Conservation (phyloP, 2,113 vertebrate species). For the Sula dactylatra region DNA sequence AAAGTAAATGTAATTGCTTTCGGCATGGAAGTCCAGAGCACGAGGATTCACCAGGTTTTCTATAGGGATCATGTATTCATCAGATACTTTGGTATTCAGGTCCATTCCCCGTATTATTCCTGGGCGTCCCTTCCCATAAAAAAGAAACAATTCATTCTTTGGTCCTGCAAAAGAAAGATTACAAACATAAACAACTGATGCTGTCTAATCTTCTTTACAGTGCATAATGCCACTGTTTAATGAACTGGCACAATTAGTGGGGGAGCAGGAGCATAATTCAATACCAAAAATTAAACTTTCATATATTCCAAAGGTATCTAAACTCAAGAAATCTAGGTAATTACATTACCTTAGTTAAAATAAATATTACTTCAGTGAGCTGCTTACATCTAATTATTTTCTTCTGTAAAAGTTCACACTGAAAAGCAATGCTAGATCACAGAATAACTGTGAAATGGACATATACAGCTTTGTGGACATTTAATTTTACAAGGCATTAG, state of each 20-base stretch:
- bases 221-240: slow-evolving; percentile 68
- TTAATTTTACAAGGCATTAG: slow-evolving; percentile 70
- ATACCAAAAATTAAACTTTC: slow-evolving; percentile 71
- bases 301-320: slow-evolving; percentile 70
- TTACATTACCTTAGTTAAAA: slow-evolving; percentile 78
- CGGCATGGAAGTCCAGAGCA: slow-evolving; percentile 93
- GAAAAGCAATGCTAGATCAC: slow-evolving; percentile 45
- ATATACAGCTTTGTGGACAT: slow-evolving; percentile 41
- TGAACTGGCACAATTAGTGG: slow-evolving; percentile 74
- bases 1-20: slow-evolving; percentile 93
- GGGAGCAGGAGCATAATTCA: slow-evolving; percentile 20
- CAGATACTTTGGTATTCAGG: slow-evolving; percentile 89
- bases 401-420: slow-evolving; percentile 27
- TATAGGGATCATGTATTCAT: slow-evolving; percentile 93
- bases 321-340: slow-evolving; percentile 63
- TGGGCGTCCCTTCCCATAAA: slow-evolving; percentile 97
- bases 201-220: slow-evolving; percentile 70
- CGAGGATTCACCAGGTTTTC: slow-evolving; percentile 96
- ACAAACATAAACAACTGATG: slow-evolving; percentile 70
- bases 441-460: slow-evolving; percentile 61
- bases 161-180: slow-evolving; percentile 86
- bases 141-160: slow-evolving; percentile 95
- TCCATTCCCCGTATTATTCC: slow-evolving; percentile 95
- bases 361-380: slow-evolving; percentile 70
- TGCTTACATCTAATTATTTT: slow-evolving; percentile 65